These are phyloP conservation scores for Sinohyriopsis cumingii DNA, from an alignment of 2,888 invertebrate species.

Conservation along the genomic window DNA sequence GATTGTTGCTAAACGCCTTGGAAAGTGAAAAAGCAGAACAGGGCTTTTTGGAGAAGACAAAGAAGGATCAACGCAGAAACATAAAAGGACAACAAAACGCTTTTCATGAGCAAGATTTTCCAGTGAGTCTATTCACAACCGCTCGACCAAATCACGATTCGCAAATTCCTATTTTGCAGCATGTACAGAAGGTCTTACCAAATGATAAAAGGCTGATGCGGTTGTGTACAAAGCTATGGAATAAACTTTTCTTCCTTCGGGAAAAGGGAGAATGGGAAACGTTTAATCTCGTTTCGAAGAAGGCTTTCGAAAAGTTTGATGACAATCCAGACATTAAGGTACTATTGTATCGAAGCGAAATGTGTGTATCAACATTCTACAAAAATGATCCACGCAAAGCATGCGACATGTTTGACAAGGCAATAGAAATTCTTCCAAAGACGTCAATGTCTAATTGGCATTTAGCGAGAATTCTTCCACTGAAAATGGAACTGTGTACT, in stretches of 20 bases:
- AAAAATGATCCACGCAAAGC: constrained; percentile 14
- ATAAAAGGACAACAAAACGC: no score
- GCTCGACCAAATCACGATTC: no score
- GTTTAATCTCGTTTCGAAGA: constrained; percentile 5
- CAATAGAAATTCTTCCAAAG: constrained; percentile 12
- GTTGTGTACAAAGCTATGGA: constrained; percentile 17
- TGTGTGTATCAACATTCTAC: constrained; percentile 22
- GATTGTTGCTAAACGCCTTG: no score
- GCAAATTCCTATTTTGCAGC: neutral
- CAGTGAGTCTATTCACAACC: no score
- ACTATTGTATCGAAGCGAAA: constrained; percentile 15
- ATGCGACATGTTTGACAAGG: constrained; percentile 11
- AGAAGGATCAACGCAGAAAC: no score
- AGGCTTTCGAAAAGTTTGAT: constrained; percentile 11
- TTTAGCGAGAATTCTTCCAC: constrained; percentile 13
- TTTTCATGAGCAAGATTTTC: no score
- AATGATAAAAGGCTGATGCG: constrained; percentile 14
- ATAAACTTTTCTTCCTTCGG: constrained; percentile 15
- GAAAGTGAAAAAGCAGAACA: no score
- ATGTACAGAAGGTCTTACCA: constrained; percentile 5
- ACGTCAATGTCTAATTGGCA: constrained; percentile 21
- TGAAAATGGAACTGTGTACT: constrained; percentile 15
- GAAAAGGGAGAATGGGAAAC: constrained; percentile 21
- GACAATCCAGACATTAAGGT: constrained; percentile 16
- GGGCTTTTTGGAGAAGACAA: no score